Conservation (phyloP, 2,888 invertebrate genomes). For the Lysandra coridon region DNA sequence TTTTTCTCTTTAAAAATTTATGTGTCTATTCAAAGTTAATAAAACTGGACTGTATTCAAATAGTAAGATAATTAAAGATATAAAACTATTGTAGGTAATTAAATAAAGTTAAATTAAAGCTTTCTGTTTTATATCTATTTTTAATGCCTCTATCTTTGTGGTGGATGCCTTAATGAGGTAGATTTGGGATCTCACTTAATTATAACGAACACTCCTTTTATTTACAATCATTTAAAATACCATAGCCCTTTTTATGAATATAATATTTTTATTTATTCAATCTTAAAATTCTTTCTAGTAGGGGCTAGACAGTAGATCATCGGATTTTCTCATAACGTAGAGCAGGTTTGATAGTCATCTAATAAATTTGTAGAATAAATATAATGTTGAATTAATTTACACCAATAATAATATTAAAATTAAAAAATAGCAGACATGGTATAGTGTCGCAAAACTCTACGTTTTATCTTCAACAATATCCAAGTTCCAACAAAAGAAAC, state of each 20-base stretch:
- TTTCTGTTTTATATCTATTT: constrained; percentile 15
- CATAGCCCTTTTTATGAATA: background rate
- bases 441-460: background rate
- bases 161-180: constrained; percentile 9
- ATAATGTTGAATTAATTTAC: background rate
- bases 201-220: constrained; percentile 15
- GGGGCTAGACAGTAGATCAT: background rate
- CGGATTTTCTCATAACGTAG: background rate
- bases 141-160: constrained; percentile 10
- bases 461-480: background rate
- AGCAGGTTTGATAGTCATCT: too few species aligned
- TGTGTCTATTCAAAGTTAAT: background rate
- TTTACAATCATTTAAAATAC: background rate
- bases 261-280: background rate
- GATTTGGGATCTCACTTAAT: constrained; percentile 17
- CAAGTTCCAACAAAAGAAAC: background rate
- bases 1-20: background rate
- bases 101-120: constrained; percentile 16
- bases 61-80: background rate
- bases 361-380: background rate
- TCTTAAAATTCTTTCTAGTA: background rate
- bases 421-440: background rate
- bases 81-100: constrained; percentile 17
- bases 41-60: background rate
- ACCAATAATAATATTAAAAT: too few species aligned